Percentiles rank a stretch among this genome's conserved stretches.
Evolutionary conservation across 2,113 vertebrate genomes (phyloP).

Genomic region (Acrocephalus arundinaceus): DNA sequence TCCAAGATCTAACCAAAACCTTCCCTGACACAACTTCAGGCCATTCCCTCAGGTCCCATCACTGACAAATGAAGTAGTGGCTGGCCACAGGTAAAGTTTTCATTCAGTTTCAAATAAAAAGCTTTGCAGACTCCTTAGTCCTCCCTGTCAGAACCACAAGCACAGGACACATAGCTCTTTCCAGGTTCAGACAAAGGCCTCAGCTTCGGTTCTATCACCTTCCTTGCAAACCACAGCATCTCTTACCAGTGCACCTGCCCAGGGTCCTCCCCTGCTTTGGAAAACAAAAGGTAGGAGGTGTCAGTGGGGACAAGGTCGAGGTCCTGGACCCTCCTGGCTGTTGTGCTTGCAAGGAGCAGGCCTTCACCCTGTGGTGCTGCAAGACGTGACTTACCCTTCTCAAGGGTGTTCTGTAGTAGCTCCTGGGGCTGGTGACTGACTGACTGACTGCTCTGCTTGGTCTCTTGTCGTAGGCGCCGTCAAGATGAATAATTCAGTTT

Average conservation of each 20-base stretch:
- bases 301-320: background rate
- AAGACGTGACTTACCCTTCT: background rate
- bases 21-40: background rate
- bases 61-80: background rate
- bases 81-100: background rate
- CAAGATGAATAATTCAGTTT: background rate
- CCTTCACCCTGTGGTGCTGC: background rate
- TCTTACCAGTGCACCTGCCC: background rate
- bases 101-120: background rate
- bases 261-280: background rate
- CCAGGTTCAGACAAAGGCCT: background rate
- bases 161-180: background rate
- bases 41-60: background rate
- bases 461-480: background rate
- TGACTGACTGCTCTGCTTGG: background rate
- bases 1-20: background rate
- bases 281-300: background rate
- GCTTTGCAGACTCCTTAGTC: background rate
- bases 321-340: background rate
- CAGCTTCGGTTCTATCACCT: background rate
- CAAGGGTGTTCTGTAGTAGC: background rate
- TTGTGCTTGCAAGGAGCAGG: background rate
- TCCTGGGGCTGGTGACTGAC: background rate
- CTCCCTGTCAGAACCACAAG: background rate
- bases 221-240: background rate